Conservation (phyloP, 2,113 vertebrate genomes). For the Ctenodactylus gundi region DNA sequence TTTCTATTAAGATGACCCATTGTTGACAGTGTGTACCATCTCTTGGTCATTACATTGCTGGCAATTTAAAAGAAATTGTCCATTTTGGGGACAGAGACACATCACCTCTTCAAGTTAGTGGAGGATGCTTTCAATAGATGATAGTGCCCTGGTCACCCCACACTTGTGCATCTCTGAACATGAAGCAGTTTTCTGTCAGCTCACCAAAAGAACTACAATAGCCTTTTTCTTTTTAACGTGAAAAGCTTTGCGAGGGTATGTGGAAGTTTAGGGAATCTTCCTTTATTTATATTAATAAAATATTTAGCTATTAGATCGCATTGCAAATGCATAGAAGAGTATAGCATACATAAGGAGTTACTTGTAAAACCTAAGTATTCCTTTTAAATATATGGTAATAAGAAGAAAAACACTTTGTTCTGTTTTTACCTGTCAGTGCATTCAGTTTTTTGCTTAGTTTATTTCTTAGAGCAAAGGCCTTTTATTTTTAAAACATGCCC, state of each 20-base stretch:
- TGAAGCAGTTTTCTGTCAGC: slow-evolving; percentile 15
- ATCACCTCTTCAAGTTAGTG: slow-evolving; percentile 45
- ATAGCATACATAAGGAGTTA: neutral
- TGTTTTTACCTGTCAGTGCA: neutral
- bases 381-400: neutral
- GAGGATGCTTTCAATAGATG: slow-evolving; percentile 27
- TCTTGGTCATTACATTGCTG: slow-evolving; percentile 5
- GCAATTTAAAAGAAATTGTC: slow-evolving; percentile 11
- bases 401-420: slow-evolving; percentile 24
- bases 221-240: slow-evolving; percentile 35
- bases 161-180: neutral
- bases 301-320: slow-evolving; percentile 20
- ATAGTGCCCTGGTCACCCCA: neutral
- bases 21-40: neutral
- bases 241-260: neutral
- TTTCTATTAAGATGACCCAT: slow-evolving; percentile 19
- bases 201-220: slow-evolving; percentile 7
- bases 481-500: neutral
- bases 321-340: neutral
- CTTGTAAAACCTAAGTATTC: slow-evolving; percentile 18
- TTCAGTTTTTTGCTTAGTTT: neutral
- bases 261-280: neutral
- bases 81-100: neutral
- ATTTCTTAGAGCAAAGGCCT: neutral
- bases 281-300: slow-evolving; percentile 18